Evolutionary conservation across 2,797 vertebrate genomes (phyloP).

Genomic region (Danio choprae): DNA sequence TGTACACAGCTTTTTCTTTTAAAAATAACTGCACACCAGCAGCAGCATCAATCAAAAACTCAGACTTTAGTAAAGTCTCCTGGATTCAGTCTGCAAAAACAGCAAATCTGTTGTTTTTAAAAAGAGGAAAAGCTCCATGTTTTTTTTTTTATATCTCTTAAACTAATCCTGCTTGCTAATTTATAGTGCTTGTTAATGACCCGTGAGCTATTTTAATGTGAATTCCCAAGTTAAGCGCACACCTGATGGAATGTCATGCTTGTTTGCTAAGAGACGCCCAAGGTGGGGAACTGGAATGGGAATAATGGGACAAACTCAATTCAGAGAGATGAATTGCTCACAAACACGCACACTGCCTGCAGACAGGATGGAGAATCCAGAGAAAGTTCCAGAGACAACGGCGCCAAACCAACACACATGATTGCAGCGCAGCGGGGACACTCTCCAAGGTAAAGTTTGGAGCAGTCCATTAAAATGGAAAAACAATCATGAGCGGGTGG

Average conservation of each 20-base stretch:
- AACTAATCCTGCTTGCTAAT: not conserved
- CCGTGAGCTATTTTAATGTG: not conserved
- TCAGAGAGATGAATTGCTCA: conserved; percentile 37
- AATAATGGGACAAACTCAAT: conserved; percentile 35
- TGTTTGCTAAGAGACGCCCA: not conserved
- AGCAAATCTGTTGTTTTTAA: conserved; percentile 1
- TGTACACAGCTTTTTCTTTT: not conserved
- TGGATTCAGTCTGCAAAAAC: not conserved
- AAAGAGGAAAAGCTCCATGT: not conserved
- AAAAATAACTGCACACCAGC: not conserved
- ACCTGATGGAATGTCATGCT: not conserved
- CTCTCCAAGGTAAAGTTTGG: conserved; percentile 54
- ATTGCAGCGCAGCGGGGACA: conserved; percentile 21
- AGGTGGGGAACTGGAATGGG: not conserved
- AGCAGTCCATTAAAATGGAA: conserved; percentile 56
- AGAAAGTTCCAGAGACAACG: conserved; percentile 12
- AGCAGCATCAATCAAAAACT: conserved; percentile 2
- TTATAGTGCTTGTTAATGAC: conserved; percentile 1
- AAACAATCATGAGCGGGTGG: conserved; percentile 46
- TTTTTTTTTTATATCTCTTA: not conserved
- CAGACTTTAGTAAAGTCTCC: not conserved
- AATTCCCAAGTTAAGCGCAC: conserved; percentile 1
- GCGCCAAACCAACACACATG: conserved; percentile 11
- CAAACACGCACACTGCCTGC: conserved; percentile 24
- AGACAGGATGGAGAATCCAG: conserved; percentile 7